Base-by-base conservation (phyloP, 2,888 invertebrate genomes). In the Steromphala cineraria region DNA sequence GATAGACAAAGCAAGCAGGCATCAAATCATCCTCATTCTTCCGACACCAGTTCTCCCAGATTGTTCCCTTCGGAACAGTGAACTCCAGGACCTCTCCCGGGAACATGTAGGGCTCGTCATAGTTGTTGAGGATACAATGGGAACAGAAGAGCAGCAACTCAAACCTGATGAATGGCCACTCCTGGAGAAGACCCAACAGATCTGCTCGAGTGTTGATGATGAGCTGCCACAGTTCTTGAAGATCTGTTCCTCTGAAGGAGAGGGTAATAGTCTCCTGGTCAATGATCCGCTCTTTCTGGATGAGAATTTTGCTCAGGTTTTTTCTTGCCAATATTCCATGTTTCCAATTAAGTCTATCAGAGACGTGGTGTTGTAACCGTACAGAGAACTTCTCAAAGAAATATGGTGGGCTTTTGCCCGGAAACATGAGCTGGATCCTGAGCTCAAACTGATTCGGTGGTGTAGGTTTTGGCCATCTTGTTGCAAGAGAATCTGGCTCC, bases 371-470 rank as follows among this genome's bases (percentile, higher is more conserved):
- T 80, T 91, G 90, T 15, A 91, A 85, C 31, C 90, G 81, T 7
- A 90, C 90, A 0, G 89, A 89, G 67, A 91, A 81, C 62, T 91
- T 91, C 77, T 91, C 91, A 85, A 91, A 91, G 85, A 91, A 91
- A 81, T 90, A 89, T 53, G 90, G 90, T 21, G 90, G 90, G 8
- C 87, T 85, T 78, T 87, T 88, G 67, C 87, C 86, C 10, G 86
- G 81, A 79, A 91, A 91, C 24, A 88, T 81, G 7, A 90, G 81
- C 79, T 89, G 86, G 75, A 87, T 88, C 5, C 86, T 62, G 4
- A 91, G 83, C 71, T 83, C 85, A 53, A 83, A 82, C 2, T 76
- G 83, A 67, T 86, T 84, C 24, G 55, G 74, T 3, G 87, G 86
- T 21, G 84, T 79, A 5, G 36, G 15, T 10, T 80, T 75, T 28